These are phyloP conservation scores for Ischnus inquisitorius DNA, from an alignment of 2,888 invertebrate species.

Conservation along the genomic window DNA sequence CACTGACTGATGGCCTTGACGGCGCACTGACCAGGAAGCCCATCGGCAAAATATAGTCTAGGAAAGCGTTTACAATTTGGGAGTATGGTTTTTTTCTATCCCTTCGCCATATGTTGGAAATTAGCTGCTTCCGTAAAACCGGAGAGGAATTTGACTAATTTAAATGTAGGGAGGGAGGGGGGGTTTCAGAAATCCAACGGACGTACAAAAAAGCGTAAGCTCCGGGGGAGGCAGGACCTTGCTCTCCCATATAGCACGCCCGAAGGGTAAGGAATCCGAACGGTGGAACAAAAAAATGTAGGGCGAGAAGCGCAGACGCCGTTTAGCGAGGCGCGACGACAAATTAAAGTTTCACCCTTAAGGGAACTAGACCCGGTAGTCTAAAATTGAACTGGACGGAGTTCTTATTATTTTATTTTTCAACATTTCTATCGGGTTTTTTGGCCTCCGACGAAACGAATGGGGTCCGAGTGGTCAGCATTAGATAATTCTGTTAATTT, in stretches of 20 bases:
- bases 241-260: constrained; percentile 45
- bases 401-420: neutral
- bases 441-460: neutral
- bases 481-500: neutral
- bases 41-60: neutral
- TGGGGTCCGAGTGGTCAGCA: neutral
- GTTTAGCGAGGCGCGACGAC: constrained; percentile 49
- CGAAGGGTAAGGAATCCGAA: constrained; percentile 20
- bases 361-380: constrained; percentile 17
- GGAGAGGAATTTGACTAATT: constrained; percentile 71
- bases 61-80: constrained; percentile 22
- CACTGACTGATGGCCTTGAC: constrained; percentile 21
- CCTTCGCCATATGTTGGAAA: constrained; percentile 77
- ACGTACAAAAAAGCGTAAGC: constrained; percentile 45
- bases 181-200: constrained; percentile 55
- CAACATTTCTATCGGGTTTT: neutral
- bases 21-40: constrained; percentile 75
- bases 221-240: constrained; percentile 46
- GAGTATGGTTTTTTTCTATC: constrained; percentile 63
- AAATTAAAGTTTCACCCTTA: constrained; percentile 56
- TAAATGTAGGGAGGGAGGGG: constrained; percentile 67
- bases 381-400: neutral
- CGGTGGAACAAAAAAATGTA: constrained; percentile 30
- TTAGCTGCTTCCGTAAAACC: constrained; percentile 77
- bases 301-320: constrained; percentile 41